Evolutionary conservation across 2,888 invertebrate species (phyloP).

Genomic region (Rhaphigaster nebulosa): DNA sequence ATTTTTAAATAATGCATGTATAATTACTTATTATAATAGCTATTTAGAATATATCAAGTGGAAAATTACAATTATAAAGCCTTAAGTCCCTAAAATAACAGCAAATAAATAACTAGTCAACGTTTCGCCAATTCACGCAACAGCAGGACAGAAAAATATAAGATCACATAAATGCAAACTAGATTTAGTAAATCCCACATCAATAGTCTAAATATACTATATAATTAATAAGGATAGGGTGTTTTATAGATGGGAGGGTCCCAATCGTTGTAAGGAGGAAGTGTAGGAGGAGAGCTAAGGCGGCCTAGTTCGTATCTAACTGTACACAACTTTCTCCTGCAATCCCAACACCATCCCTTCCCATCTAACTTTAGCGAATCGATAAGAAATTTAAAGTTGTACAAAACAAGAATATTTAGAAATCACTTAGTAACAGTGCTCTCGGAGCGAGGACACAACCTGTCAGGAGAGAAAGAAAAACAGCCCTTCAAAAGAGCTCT

Average conservation of each 20-base stretch:
- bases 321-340: conserved; percentile 1
- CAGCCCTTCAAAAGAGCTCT: not conserved
- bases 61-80: too few relatives aligned
- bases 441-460: not conserved
- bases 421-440: not conserved
- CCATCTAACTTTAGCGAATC: not conserved
- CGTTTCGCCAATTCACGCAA: too few relatives aligned
- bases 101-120: too few relatives aligned
- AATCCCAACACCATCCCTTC: not conserved
- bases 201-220: not conserved
- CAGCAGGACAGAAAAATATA: too few relatives aligned
- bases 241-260: not conserved
- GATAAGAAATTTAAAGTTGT: not conserved
- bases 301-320: conserved; percentile 10
- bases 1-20: too few relatives aligned
- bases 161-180: too few relatives aligned
- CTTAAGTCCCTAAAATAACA: too few relatives aligned
- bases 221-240: not conserved
- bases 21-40: too few relatives aligned
- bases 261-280: not conserved
- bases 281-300: not conserved
- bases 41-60: too few relatives aligned
- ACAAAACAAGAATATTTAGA: not conserved
- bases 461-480: not conserved
- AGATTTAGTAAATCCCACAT: too few relatives aligned